Evolutionary conservation across 1,140 invertebrate genomes (phyloP).

Genomic region (Akabosia matsudoensis): DNA sequence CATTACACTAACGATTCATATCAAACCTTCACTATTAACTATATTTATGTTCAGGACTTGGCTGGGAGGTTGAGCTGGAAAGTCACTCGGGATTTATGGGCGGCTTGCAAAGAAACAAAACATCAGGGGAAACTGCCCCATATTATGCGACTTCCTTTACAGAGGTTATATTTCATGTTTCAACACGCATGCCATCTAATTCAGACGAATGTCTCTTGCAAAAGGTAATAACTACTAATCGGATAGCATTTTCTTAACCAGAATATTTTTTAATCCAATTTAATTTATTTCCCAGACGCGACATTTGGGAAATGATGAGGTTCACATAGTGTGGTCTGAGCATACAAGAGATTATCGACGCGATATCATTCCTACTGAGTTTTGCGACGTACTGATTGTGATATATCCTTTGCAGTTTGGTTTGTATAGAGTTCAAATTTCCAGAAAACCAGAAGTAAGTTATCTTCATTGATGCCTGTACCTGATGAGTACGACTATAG

Average conservation of each 20-base stretch:
- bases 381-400: slow-evolving; percentile 96
- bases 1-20: slow-evolving; percentile 24
- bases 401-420: slow-evolving; percentile 87
- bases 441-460: slow-evolving; percentile 76
- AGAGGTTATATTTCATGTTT: slow-evolving; percentile 81
- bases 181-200: slow-evolving; percentile 92
- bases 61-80: slow-evolving; percentile 68
- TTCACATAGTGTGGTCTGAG: slow-evolving; percentile 99
- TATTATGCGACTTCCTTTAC: slow-evolving; percentile 94
- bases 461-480: not conserved
- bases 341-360: slow-evolving; percentile 90
- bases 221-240: slow-evolving; percentile 66
- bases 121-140: slow-evolving; percentile 85
- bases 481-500: too few relatives aligned
- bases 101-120: slow-evolving; percentile 85
- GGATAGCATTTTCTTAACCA: not conserved
- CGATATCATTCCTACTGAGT: slow-evolving; percentile 97
- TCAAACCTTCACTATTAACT: slow-evolving; percentile 1
- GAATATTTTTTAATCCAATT: not conserved
- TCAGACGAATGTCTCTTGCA: slow-evolving; percentile 78
- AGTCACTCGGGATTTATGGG: slow-evolving; percentile 94
- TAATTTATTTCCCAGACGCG: slow-evolving; percentile 63
- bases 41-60: slow-evolving; percentile 57
- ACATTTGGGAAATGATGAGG: slow-evolving; percentile 97
- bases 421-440: slow-evolving; percentile 76